Evolutionary conservation across 2,888 invertebrate species (phyloP).

Genomic region (Perithous albicinctus): DNA sequence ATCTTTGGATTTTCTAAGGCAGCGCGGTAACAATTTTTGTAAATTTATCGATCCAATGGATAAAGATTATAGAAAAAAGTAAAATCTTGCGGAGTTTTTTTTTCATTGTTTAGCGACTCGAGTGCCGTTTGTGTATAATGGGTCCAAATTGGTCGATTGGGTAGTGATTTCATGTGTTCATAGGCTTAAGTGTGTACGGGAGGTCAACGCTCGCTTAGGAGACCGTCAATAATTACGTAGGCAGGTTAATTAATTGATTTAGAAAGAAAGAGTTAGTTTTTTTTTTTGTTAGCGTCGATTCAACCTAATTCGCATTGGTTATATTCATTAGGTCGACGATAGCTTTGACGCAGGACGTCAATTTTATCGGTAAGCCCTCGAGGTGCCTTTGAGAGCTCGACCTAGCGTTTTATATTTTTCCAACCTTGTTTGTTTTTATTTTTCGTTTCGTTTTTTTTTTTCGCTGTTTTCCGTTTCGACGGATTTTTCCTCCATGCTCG

Average conservation of each 20-base stretch:
- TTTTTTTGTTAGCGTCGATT: conserved; percentile 56
- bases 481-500: conserved; percentile 13
- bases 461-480: conserved; percentile 13
- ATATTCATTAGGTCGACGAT: conserved; percentile 55
- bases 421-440: conserved; percentile 17
- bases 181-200: conserved; percentile 83
- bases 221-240: conserved; percentile 68
- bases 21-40: neutral
- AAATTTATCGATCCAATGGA: neutral
- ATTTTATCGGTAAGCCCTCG: conserved; percentile 75
- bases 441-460: conserved; percentile 22
- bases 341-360: conserved; percentile 84
- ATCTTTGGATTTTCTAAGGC: neutral
- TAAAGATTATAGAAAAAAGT: conserved; percentile 9
- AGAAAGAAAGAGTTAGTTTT: conserved; percentile 33
- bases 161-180: conserved; percentile 85
- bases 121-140: conserved; percentile 81
- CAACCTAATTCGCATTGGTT: conserved; percentile 53
- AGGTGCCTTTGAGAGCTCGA: conserved; percentile 81
- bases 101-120: conserved; percentile 75
- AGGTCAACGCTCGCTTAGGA: conserved; percentile 76
- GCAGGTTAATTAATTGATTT: conserved; percentile 68
- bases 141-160: conserved; percentile 84
- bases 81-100: conserved; percentile 13
- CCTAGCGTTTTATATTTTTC: conserved; percentile 72